Evolutionary conservation across 2,888 invertebrate genomes (phyloP).

Genomic region (Anticlea derivata): DNA sequence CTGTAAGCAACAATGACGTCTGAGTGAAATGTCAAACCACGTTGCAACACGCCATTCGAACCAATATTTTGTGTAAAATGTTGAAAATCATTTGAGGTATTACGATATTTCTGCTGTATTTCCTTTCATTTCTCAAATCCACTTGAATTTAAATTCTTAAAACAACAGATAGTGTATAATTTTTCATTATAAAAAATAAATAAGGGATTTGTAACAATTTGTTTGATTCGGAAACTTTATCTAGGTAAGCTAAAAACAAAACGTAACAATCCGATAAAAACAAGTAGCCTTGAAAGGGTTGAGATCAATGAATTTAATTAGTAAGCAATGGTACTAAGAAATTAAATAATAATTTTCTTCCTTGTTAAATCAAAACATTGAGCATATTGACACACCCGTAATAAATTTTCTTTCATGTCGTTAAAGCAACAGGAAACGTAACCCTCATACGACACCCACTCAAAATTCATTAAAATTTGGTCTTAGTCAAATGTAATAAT

Average conservation of each 20-base stretch:
- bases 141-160: too few species aligned
- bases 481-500: conserved; percentile 79
- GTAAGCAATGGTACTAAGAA: too few species aligned
- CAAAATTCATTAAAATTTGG: conserved; percentile 79
- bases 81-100: background rate
- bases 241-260: too few species aligned
- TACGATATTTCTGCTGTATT: background rate
- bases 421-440: conserved; percentile 66
- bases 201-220: too few species aligned
- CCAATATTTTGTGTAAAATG: conserved; percentile 15
- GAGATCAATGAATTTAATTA: too few species aligned
- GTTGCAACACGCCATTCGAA: conserved; percentile 21
- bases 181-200: too few species aligned
- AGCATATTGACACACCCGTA: conserved; percentile 52
- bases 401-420: conserved; percentile 68
- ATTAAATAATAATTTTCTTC: background rate
- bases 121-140: too few species aligned
- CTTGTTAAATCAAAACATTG: conserved; percentile 8
- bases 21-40: conserved; percentile 57
- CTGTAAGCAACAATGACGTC: conserved; percentile 59
- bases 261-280: too few species aligned
- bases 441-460: conserved; percentile 56
- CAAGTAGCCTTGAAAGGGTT: too few species aligned
- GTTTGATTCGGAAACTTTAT: too few species aligned
- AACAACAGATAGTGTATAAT: too few species aligned